Conservation (phyloP, 2,888 invertebrate genomes). For the Caenorhabditis sulstoni region DNA sequence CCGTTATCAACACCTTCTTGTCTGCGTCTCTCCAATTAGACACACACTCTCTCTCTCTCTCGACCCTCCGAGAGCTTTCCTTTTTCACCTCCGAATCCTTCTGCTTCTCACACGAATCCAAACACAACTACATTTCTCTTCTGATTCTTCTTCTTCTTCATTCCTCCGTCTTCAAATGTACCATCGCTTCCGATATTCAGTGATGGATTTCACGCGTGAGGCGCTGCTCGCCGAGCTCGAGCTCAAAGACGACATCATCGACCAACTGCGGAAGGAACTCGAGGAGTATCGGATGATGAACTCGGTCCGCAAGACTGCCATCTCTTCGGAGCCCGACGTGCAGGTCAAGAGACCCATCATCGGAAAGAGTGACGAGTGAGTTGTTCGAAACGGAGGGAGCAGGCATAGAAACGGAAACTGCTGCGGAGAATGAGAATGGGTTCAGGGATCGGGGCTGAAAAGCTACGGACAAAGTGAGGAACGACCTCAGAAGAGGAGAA, state of each 20-base stretch:
- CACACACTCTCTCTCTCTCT: not conserved
- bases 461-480: too few species aligned
- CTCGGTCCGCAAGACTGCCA: conserved; percentile 71
- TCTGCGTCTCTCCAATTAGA: conserved; percentile 30
- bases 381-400: not conserved
- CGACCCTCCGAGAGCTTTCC: not conserved
- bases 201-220: conserved; percentile 64
- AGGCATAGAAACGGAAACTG: too few species aligned
- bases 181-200: conserved; percentile 51
- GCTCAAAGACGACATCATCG: conserved; percentile 69
- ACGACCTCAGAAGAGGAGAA: too few species aligned
- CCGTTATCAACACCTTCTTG: too few species aligned
- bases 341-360: conserved; percentile 51
- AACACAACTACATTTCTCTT: not conserved
- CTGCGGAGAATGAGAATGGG: too few species aligned
- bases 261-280: conserved; percentile 63
- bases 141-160: too few species aligned
- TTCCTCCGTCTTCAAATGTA: conserved; percentile 4
- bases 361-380: conserved; percentile 68
- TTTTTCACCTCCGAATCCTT: not conserved
- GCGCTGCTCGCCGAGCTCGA: conserved; percentile 65
- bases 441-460: too few species aligned
- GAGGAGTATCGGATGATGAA: conserved; percentile 57
- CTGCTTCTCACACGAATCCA: not conserved
- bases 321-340: conserved; percentile 72